These are phyloP conservation scores for Halocaridina rubra DNA, from an alignment of 2,888 invertebrate genomes.

Conservation along the genomic window DNA sequence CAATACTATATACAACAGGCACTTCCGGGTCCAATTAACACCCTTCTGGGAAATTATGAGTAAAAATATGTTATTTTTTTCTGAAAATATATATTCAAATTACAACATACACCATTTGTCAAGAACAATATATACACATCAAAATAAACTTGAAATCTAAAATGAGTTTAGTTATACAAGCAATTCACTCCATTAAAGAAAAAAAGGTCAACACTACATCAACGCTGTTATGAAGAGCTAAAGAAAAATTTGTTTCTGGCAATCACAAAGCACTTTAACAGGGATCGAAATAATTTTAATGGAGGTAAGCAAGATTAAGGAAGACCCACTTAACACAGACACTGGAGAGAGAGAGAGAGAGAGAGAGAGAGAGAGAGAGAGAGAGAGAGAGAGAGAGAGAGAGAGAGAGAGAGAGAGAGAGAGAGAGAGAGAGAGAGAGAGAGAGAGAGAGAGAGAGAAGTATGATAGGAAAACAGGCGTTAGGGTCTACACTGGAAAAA, in stretches of 20 bases:
- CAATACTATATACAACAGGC: slow-evolving; percentile 36
- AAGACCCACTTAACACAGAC: slow-evolving; percentile 3
- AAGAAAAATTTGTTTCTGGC: too few species aligned
- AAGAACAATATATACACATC: slow-evolving; percentile 14
- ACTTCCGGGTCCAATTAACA: slow-evolving; percentile 44
- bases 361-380: too few species aligned
- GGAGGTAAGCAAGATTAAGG: background rate
- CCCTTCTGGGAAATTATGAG: slow-evolving; percentile 36
- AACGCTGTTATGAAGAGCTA: too few species aligned
- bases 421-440: too few species aligned
- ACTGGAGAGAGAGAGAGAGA: too few species aligned
- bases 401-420: too few species aligned
- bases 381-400: too few species aligned
- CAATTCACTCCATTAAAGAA: slow-evolving; percentile 20
- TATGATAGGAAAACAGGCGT: too few species aligned
- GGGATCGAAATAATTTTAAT: background rate
- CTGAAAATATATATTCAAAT: slow-evolving; percentile 7
- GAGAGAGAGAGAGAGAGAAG: background rate
- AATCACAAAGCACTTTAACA: background rate
- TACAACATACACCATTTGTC: slow-evolving; percentile 29
- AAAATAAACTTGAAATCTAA: background rate
- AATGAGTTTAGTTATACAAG: background rate
- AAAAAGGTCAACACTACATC: too few species aligned
- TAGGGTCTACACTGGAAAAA: background rate
- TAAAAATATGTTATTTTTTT: background rate